Percentiles rank a stretch among this genome's conserved stretches.
Evolutionary conservation across 2,797 vertebrate genomes (phyloP).

Genomic region (Cossypha heuglini): DNA sequence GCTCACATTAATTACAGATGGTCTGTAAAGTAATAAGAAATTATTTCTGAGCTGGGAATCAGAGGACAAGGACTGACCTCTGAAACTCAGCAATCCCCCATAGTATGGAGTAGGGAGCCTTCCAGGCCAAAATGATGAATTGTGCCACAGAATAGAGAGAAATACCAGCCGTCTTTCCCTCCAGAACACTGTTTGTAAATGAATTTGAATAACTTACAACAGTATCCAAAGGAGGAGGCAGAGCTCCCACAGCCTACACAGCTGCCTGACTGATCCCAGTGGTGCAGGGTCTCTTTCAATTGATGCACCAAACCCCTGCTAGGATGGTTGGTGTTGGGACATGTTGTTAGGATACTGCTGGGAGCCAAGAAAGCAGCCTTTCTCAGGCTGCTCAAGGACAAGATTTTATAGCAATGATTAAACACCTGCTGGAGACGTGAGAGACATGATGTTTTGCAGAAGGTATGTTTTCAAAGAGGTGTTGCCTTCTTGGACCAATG

Average conservation of each 20-base stretch:
- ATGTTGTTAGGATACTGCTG: no score
- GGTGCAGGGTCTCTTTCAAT: not conserved
- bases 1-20: not conserved
- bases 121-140: not conserved
- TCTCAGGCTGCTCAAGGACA: no score
- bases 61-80: not conserved
- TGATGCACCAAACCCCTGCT: not conserved
- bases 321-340: not conserved
- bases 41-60: not conserved
- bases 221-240: not conserved
- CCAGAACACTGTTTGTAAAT: not conserved
- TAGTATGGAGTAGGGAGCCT: not conserved
- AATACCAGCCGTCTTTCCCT: not conserved
- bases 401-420: no score
- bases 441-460: no score
- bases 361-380: no score
- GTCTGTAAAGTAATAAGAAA: not conserved
- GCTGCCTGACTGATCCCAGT: rapidly evolving
- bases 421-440: no score
- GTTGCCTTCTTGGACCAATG: no score
- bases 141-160: not conserved
- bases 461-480: no score
- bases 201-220: not conserved
- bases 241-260: not conserved
- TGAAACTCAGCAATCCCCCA: not conserved